These are phyloP conservation scores for Astreopora myriophthalma DNA, from an alignment of 64 coral and sea anemone genomes.

Conservation along the genomic window DNA sequence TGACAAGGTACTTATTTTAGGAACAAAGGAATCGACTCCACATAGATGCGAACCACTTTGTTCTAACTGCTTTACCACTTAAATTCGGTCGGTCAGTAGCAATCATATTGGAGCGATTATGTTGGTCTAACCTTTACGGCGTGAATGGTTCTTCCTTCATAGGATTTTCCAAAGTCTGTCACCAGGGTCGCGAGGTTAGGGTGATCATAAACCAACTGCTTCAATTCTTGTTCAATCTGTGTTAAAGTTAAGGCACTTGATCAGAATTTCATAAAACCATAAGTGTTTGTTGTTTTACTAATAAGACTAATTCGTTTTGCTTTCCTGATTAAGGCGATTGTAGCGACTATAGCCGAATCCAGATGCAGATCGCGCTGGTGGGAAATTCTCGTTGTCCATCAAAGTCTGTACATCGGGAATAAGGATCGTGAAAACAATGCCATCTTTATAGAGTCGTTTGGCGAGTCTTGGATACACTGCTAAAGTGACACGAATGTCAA, in stretches of 20 bases:
- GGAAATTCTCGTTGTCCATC: conserved; percentile 33
- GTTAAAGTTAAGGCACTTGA: background rate
- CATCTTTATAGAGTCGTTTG: conserved; percentile 14
- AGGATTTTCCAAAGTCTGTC: conserved; percentile 34
- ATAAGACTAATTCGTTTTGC: background rate
- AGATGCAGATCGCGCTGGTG: background rate
- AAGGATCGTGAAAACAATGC: conserved; percentile 55
- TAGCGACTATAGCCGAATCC: conserved; percentile 62
- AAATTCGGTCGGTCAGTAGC: too few species aligned
- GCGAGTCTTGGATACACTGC: conserved; percentile 47
- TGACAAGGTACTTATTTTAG: too few species aligned
- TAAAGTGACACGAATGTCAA: conserved; percentile 49
- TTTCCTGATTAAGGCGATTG: background rate
- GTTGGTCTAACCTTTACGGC: conserved; percentile 29
- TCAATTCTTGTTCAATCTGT: background rate
- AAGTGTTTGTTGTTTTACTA: background rate
- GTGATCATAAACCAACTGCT: background rate
- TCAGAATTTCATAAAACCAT: background rate
- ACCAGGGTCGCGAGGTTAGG: background rate
- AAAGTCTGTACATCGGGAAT: conserved; percentile 62
- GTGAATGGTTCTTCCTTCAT: conserved; percentile 50
- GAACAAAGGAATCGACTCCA: too few species aligned
- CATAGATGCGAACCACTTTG: too few species aligned
- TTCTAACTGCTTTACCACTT: too few species aligned
- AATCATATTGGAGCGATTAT: too few species aligned